phyloP scores from a whole-genome alignment of 1,140 invertebrate genomes.

The Nomia melanderi region DNA sequence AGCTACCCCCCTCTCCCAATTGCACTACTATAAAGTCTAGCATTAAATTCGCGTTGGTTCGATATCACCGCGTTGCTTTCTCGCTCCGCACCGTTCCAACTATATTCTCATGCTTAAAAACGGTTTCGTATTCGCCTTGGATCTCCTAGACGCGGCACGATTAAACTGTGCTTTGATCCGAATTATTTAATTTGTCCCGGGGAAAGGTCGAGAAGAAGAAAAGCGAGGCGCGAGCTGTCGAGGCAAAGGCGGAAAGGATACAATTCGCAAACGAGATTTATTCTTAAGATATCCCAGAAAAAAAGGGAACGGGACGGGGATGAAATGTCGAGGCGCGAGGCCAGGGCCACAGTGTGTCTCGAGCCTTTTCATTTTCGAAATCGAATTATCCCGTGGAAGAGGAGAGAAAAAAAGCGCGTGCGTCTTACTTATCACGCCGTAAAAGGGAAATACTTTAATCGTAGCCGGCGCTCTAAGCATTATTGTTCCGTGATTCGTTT shows the following conservation, averaged over 20 bases:
- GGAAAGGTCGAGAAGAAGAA: too few relatives aligned
- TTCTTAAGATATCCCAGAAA: constrained; percentile 5
- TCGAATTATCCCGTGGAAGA: constrained; percentile 31
- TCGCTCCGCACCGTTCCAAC: too few relatives aligned
- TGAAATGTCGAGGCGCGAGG: constrained; percentile 24
- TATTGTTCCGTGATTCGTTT: constrained; percentile 58
- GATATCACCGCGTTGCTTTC: too few relatives aligned
- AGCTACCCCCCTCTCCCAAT: too few relatives aligned
- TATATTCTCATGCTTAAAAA: too few relatives aligned
- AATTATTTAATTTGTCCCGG: constrained; percentile 18
- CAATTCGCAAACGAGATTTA: constrained; percentile 47
- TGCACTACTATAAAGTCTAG: too few relatives aligned
- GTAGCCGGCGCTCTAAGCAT: constrained; percentile 33
- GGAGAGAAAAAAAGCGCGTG: constrained; percentile 14
- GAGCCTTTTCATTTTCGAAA: constrained; percentile 47
- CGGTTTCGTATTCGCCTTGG: background rate
- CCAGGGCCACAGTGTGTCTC: background rate
- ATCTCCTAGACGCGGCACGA: too few relatives aligned
- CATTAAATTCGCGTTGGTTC: too few relatives aligned
- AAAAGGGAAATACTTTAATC: constrained; percentile 53
- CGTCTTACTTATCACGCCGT: constrained; percentile 22
- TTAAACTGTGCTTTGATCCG: constrained; percentile 37
- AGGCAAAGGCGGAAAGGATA: constrained; percentile 2
- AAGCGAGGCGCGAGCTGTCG: background rate
- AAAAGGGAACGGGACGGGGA: background rate